Conservation (phyloP, 2,797 vertebrate genomes). For the Cirrhinus mrigala region DNA sequence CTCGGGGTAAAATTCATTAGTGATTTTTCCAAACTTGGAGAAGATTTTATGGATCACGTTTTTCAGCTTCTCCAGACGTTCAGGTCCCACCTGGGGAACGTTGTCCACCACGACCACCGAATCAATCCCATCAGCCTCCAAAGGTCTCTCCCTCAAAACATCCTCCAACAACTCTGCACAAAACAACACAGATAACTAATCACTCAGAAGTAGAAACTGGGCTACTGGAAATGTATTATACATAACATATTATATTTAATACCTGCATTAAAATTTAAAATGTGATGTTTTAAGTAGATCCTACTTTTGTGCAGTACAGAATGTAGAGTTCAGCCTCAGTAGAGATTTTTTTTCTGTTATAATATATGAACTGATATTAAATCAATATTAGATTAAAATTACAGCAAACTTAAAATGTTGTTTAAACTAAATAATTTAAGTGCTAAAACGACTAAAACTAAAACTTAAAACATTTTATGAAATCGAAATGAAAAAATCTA, state of each 20-base stretch:
- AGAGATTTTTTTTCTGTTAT: no score
- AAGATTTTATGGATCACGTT: conserved; percentile 99
- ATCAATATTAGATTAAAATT: no score
- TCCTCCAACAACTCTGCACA: conserved; percentile 88
- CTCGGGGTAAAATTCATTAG: conserved; percentile 94
- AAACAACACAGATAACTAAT: neutral
- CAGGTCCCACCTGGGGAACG: conserved; percentile 92
- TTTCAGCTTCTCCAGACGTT: conserved; percentile 93
- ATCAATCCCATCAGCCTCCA: conserved; percentile 95
- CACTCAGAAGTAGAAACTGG: neutral
- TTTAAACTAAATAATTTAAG: no score
- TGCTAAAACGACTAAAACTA: no score
- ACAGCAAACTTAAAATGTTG: no score
- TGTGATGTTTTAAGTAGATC: neutral
- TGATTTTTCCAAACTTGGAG: conserved; percentile 97
- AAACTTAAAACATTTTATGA: no score
- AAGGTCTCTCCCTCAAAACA: conserved; percentile 87
- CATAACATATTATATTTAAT: neutral
- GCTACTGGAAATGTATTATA: neutral
- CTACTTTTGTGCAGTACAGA: neutral
- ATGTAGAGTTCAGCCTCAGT: neutral
- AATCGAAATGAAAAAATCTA: no score
- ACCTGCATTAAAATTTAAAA: neutral
- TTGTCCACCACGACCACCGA: conserved; percentile 95
- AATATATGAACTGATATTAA: no score